Percentiles rank a stretch among this genome's conserved stretches.
Conservation (phyloP, 2,797 vertebrate genomes). For the Lepilemur ruficaudatus region DNA sequence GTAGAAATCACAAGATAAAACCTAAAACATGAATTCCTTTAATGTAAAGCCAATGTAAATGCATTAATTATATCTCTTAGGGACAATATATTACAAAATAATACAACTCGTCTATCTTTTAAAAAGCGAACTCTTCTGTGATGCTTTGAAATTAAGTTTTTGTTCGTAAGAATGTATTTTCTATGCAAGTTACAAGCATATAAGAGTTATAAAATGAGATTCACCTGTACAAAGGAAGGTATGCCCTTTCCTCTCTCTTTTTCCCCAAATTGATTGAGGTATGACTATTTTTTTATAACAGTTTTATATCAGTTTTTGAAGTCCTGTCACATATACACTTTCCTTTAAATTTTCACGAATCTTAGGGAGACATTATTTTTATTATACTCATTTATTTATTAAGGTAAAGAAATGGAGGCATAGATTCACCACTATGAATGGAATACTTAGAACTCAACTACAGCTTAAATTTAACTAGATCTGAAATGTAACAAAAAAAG, state of each 20-base stretch:
- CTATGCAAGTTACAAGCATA: background rate
- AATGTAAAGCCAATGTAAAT: background rate
- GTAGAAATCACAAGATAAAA: conserved; percentile 34
- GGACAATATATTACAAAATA: background rate
- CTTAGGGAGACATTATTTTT: background rate
- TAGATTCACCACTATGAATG: background rate
- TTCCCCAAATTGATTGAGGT: background rate
- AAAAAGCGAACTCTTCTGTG: background rate
- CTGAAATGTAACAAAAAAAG: background rate
- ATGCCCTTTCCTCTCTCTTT: background rate
- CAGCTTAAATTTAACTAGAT: conserved; percentile 8
- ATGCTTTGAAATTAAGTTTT: conserved; percentile 32
- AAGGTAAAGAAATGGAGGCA: background rate
- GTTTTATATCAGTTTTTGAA: background rate
- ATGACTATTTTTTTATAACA: background rate
- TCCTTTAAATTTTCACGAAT: conserved; percentile 34
- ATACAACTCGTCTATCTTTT: background rate
- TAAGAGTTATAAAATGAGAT: background rate
- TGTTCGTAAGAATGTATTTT: conserved; percentile 7
- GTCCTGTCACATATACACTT: background rate
- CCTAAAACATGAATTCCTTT: conserved; percentile 6
- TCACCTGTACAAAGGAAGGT: background rate
- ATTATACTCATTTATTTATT: background rate
- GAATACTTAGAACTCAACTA: background rate
- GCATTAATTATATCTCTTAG: background rate